These are phyloP conservation scores for Panagrolaimus sp. DNA, from an alignment of 1,140 invertebrate species.

Conservation along the genomic window DNA sequence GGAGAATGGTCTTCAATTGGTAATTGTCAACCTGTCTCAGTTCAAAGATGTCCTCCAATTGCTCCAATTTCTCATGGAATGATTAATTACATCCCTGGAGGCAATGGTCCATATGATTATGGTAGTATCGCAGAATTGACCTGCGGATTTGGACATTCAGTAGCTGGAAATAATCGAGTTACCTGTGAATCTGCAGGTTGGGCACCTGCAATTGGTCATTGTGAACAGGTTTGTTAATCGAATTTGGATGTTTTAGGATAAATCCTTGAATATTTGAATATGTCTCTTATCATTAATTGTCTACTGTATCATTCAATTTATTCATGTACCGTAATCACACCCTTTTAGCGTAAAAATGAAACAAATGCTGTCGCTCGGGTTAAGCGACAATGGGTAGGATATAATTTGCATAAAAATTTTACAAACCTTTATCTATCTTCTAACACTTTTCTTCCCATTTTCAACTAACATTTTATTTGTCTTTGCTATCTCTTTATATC, in stretches of 20 bases:
- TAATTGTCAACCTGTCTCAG: background rate
- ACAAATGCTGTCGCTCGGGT: background rate
- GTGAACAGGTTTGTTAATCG: background rate
- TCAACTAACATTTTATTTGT: constrained; percentile 8
- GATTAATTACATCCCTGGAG: constrained; percentile 11
- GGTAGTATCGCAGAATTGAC: background rate
- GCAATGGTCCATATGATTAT: constrained; percentile 4
- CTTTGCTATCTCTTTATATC: background rate
- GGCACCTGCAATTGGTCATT: background rate
- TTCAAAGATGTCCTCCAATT: background rate
- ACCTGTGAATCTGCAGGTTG: constrained; percentile 4
- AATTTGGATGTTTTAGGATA: no score
- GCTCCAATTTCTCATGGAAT: background rate
- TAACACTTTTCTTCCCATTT: constrained; percentile 10
- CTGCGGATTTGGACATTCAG: constrained; percentile 3
- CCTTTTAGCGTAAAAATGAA: no score
- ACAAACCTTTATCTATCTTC: background rate
- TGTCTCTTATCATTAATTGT: no score
- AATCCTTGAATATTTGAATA: no score
- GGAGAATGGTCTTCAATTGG: background rate
- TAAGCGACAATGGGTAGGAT: constrained; percentile 5
- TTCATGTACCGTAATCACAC: no score
- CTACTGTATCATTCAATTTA: no score
- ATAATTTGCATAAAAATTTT: background rate
- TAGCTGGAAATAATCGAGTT: background rate